Evolutionary conservation across 2,113 vertebrate species (phyloP), one percentile per base, ranked within the genome.

Genomic region (Sylvia atricapilla): DNA sequence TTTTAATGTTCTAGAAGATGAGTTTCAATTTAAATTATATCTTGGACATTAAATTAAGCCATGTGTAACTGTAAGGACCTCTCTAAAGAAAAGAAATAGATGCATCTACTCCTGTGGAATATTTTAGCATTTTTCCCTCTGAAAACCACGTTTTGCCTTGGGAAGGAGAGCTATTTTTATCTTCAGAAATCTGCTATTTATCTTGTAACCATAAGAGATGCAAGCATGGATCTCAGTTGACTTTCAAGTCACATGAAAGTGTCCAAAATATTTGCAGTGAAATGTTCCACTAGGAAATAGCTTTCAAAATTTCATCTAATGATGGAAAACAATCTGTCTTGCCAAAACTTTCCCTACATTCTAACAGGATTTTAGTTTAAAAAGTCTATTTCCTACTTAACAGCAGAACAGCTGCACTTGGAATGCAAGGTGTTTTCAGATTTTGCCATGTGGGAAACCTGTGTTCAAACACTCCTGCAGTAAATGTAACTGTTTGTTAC

Each of bases 221-320:
- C 37, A 74, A 83, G 68, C 56, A 41, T 43, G 43, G 70, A 76
- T 93, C 49, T 89, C 72, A 22, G 55, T 13, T 89, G 84, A 77
- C 73, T 89, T 89, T 49, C 56, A 74, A 92, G 80, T 70, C 73
- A 84, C 68, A 92, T 63, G 55, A 62, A 95, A 95, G 68, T 35
- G 60, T 91, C 73, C 37, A 84, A 91, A 95, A 89, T 56, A 81
- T 70, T 84, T 89, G 63, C 73, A 91, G 49, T 56, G 21, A 86
- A 88, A 88, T 80, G 46, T 95, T 92, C 46, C 68, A 62, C 60
- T 70, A 82, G 64, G 84, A 89, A 91, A 87, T 22, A 79, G 74
- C 39, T 94, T 93, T 91, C 33, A 81, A 50, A 87, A 59, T 87
- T 74, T 81, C 66, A 59, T 62, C 52, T 89, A 74, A 82, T 86